Conservation (phyloP, 2,113 vertebrate genomes). For the Phrynosoma platyrhinos region DNA sequence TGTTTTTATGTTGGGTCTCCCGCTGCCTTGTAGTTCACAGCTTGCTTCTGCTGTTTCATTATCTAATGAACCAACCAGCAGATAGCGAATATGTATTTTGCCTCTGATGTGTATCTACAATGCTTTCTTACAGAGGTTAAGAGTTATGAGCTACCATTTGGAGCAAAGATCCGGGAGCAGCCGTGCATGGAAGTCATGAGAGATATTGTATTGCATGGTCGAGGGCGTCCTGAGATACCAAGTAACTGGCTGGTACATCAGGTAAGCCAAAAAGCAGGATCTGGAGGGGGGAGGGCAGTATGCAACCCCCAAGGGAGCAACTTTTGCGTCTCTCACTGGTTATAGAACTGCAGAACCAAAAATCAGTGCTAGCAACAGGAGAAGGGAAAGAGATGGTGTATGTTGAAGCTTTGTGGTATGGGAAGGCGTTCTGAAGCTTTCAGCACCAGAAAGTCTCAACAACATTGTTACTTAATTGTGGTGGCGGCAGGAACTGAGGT, state of each 20-base stretch:
- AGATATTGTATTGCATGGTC: slow-evolving; percentile 87
- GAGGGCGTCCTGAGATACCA: slow-evolving; percentile 88
- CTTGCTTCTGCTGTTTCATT: not conserved
- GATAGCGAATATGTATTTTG: not conserved
- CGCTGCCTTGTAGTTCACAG: not conserved
- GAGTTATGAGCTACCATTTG: slow-evolving; percentile 87
- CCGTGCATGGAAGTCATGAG: slow-evolving; percentile 93
- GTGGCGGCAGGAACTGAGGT: too few relatives aligned
- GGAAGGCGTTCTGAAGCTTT: too few relatives aligned
- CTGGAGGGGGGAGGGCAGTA: not conserved
- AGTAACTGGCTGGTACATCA: slow-evolving; percentile 83
- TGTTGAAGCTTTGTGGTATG: too few relatives aligned
- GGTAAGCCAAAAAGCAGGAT: slow-evolving; percentile 68
- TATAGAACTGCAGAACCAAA: not conserved
- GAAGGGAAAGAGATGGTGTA: too few relatives aligned
- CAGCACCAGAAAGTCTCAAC: too few relatives aligned
- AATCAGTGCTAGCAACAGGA: not conserved
- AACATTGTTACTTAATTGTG: too few relatives aligned
- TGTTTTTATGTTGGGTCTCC: not conserved
- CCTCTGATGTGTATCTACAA: not conserved
- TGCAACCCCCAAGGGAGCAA: not conserved
- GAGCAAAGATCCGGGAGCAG: slow-evolving; percentile 87
- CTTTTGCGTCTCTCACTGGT: not conserved
- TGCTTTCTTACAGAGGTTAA: slow-evolving; percentile 81
- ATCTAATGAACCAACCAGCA: not conserved